Evolutionary conservation across 2,888 invertebrate genomes (phyloP), one percentile per base, ranked within the genome.

Genomic region (Drosophila peninsularis): DNA sequence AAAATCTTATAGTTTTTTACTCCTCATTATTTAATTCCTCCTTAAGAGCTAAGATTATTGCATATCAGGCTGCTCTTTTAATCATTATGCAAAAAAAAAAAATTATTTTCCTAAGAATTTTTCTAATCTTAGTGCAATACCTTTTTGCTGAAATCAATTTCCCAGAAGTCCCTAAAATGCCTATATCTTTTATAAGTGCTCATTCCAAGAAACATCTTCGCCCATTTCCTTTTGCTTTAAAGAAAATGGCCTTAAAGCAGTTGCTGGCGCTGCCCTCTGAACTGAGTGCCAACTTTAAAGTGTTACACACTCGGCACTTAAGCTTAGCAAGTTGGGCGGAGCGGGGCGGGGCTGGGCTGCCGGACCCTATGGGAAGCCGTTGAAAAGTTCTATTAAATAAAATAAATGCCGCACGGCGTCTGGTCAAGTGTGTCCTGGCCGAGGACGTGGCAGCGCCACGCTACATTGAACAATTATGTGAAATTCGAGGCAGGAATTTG

Each of bases 401-500:
- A 76, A 79, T 79, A 75, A 79, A 76, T 76, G 75, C 75, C 75
- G 71, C 39, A 44, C 60, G 79, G 69, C 56, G 70, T 50, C 75
- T 62, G 75, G 79, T 75, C 75, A 75, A 75, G 74, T 69, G 75
- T 62, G 79, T 78, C 72, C 71, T 32, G 66, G 62, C 56, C 47
- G 68, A 57, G 73, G 34, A 83, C 87, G 84, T 88, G 83, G 87
- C 87, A 80, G 84, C 75, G 68, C 75, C 78, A 85, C 82, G 85
- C 85, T 82, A 89, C 84, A 85, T 85, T 85, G 82, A 85, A 70
- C 88, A 87, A 89, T 85, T 87, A 86, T 89, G 82, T 87, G 85
- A 82, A 76, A 79, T 84, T 83, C 81, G 71, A 89, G 82, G 68
- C 80, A 67, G 75, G 71, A 88, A 84, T 83, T 77, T 82, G 57